Evolutionary conservation across 2,113 vertebrate genomes (phyloP), one percentile per base, ranked within the genome.

Genomic region (Hystrix brachyura): DNA sequence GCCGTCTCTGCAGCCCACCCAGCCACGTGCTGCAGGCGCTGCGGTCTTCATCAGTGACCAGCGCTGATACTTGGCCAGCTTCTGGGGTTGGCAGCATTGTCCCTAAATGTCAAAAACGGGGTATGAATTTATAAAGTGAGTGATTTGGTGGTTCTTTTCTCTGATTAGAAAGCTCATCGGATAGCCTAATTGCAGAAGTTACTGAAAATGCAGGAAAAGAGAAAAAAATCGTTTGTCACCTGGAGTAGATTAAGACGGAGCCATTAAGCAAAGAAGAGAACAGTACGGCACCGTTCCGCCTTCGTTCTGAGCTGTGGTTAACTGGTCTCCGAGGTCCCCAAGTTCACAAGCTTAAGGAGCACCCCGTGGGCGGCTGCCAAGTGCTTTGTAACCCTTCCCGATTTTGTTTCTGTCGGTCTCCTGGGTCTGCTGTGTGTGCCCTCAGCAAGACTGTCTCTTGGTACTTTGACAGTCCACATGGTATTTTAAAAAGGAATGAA

Each of bases 61-160:
- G 38, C 57, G 71, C 21, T 71, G 76, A 72, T 10, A 76, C 93
- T 74, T 91, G 83, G 1, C n/a, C 9, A 84, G 5, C 13, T 64
- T 81, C 17, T 79, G 32, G 46, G 59, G 43, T 48, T 46, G 38
- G 62, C 46, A 14, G 25, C 53, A 69, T 18, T 87, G 25, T 55
- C 25, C 19, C 19, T 13, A 91, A 78, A 76, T 67, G 85, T 38
- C 6, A 85, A 62, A 78, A 92, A 34, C 32, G n/a, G 34, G 7
- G 14, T 87, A 13, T 85, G 43, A 18, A 43, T 23, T 87, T 84
- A 65, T 83, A 46, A 94, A 95, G 18, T 5, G 19, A 88, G 46
- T 95, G 17, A 19, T 72, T 94, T 92, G 64, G 46, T 76, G 32
- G 23, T 59, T 87, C 51, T 92, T 95, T 84, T 82, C 89, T 86